A percentile compares a stretch with the other conserved stretches of the same genome.
Evolutionary conservation across 2,797 vertebrate species (phyloP).

Genomic region (Echiichthys vipera): DNA sequence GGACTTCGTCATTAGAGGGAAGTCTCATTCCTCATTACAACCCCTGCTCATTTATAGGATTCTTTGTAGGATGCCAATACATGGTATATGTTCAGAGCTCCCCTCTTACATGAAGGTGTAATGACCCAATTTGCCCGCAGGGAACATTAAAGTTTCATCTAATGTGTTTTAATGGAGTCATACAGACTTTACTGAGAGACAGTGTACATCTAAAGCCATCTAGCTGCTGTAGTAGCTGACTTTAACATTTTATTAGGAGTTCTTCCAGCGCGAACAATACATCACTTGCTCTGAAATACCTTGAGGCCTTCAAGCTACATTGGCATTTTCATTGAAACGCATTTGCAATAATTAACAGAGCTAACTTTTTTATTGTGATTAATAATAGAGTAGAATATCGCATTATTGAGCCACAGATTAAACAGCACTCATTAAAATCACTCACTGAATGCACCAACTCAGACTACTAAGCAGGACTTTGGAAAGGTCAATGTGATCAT

Average conservation of each 20-base stretch:
- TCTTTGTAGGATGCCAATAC: slow-evolving; percentile 37
- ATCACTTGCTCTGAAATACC: slow-evolving; percentile 57
- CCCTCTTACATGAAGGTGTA: slow-evolving; percentile 56
- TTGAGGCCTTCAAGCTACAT: slow-evolving; percentile 52
- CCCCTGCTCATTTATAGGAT: slow-evolving; percentile 22
- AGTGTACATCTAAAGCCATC: slow-evolving; percentile 34
- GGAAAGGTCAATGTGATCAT: slow-evolving; percentile 77
- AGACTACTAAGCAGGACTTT: slow-evolving; percentile 58
- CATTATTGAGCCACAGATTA: slow-evolving; percentile 72
- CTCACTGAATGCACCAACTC: slow-evolving; percentile 61
- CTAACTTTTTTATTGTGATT: slow-evolving; percentile 78
- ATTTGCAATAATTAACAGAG: slow-evolving; percentile 79
- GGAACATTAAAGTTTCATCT: slow-evolving; percentile 73
- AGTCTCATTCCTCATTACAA: slow-evolving; percentile 20
- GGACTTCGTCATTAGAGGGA: slow-evolving; percentile 10
- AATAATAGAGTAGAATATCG: slow-evolving; percentile 72
- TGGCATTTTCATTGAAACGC: slow-evolving; percentile 73
- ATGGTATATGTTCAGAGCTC: slow-evolving; percentile 34
- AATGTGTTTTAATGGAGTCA: slow-evolving; percentile 66
- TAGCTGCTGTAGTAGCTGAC: slow-evolving; percentile 42
- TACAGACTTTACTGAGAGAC: slow-evolving; percentile 50
- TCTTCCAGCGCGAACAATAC: slow-evolving; percentile 37
- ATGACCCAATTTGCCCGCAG: slow-evolving; percentile 62
- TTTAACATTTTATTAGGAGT: slow-evolving; percentile 45
- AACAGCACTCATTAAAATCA: slow-evolving; percentile 72